Conservation (phyloP, 2,797 vertebrate species). For the Ataeniobius toweri region DNA sequence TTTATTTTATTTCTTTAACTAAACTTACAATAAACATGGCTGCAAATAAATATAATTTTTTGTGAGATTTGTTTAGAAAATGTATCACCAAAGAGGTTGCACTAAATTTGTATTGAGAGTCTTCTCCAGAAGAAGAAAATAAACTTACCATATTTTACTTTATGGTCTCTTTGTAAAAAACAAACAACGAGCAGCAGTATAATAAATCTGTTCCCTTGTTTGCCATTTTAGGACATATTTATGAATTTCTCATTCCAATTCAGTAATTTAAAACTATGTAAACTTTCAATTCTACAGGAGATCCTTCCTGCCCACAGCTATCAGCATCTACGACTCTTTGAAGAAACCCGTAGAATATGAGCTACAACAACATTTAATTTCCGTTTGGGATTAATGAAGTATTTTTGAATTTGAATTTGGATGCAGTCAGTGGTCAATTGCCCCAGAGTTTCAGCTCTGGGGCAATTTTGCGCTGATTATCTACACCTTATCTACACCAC, state of each 20-base stretch:
- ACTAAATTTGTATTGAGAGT: neutral
- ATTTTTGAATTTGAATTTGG: neutral
- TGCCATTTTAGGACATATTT: neutral
- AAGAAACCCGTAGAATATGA: too few relatives aligned
- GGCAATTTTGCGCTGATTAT: too few relatives aligned
- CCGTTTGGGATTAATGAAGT: too few relatives aligned
- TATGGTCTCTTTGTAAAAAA: neutral
- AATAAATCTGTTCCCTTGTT: neutral
- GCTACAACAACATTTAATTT: too few relatives aligned
- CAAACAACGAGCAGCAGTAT: neutral
- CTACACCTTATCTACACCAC: neutral
- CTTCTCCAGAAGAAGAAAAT: neutral
- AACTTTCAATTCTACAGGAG: neutral
- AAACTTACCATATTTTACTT: neutral
- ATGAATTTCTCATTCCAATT: neutral
- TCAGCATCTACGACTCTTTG: too few relatives aligned
- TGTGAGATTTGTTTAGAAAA: neutral
- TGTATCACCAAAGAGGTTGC: neutral
- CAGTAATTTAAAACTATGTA: neutral
- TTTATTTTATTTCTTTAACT: slow-evolving; percentile 65
- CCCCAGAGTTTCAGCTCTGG: neutral
- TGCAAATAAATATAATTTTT: slow-evolving; percentile 3
- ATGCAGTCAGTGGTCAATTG: too few relatives aligned
- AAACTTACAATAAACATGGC: slow-evolving; percentile 45
- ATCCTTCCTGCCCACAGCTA: too few relatives aligned